Evolutionary conservation across 1,140 invertebrate species (phyloP), one percentile per base, ranked within the genome.

Genomic region (Latrodectus geometricus): DNA sequence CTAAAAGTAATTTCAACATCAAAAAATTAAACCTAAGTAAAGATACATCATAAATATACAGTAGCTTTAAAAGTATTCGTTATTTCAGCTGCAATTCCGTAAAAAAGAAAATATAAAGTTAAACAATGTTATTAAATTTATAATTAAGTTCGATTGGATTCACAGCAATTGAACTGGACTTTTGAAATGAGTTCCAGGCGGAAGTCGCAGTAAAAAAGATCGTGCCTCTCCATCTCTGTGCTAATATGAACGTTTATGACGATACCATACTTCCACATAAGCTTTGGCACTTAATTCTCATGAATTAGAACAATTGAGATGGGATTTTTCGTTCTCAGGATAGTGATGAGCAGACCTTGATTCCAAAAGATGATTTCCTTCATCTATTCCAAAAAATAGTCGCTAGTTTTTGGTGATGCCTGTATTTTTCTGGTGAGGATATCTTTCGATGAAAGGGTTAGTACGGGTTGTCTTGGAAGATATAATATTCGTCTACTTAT

Each of bases 311-410:
- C 66, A 17, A 69, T 21, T 17, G n/a, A 9, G 8, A 8, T n/a
- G 9, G 20, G 15, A 69, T 21, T n/a, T 8, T 21, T 21, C 15
- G 7, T 69, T 8, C 15, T 21, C n/a, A 21, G n/a, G 15, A n/a
- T 69, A 69, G n/a, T 74, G 35, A 52, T 74, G 72, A 48, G 72
- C 14, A 14, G 72, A 74, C n/a, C 72, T 74, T n/a, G 35, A 23
- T 52, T 74, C 72, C 8, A 12, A 49, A 23, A 74, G 35, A n/a
- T 74, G 23, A 9, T 8, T 23, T 9, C 14, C 35, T 48, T 23
- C 72, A 74, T 52, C 23, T 48, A 12, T 12, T 52, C 72, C 72
- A 74, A 35, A 74, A 74, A 8, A 8, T 8, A n/a, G 11, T n/a
- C 12, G 35, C 12, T 8, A 74, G 49, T 14, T 49, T 49, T 52